Evolutionary conservation across 2,797 vertebrate genomes (phyloP).

Genomic region (Characodon lateralis): DNA sequence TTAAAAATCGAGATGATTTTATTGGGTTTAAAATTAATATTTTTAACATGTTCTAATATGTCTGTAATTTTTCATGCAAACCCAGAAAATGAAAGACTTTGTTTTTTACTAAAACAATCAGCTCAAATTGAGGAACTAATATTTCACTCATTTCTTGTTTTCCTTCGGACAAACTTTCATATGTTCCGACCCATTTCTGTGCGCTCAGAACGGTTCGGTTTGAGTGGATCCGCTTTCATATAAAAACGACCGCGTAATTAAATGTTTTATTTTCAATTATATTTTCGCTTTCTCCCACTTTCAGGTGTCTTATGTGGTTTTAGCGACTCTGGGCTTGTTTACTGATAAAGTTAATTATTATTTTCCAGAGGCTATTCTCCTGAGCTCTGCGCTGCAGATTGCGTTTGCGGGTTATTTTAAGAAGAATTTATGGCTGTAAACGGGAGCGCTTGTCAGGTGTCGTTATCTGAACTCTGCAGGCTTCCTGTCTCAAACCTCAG

Average conservation of each 20-base stretch:
- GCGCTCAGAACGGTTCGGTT: not conserved
- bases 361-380: constrained; percentile 25
- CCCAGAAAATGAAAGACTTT: not conserved
- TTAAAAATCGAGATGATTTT: not conserved
- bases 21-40: not conserved
- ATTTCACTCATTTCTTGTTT: constrained; percentile 19
- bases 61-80: not conserved
- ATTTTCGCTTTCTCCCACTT: not conserved
- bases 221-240: not conserved
- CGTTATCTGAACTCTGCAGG: constrained; percentile 84
- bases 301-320: not conserved
- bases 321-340: not conserved
- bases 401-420: constrained; percentile 77
- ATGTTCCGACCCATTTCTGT: not conserved
- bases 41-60: not conserved
- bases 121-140: constrained; percentile 45
- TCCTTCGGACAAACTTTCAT: not conserved
- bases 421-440: constrained; percentile 79
- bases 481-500: constrained; percentile 87
- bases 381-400: constrained; percentile 38
- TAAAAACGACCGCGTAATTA: not conserved
- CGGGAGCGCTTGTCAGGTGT: constrained; percentile 82
- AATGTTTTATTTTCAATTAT: not conserved
- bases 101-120: not conserved
- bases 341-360: not conserved